Conservation (phyloP, 2,113 vertebrate species). For the Brachypteracias leptosomus region DNA sequence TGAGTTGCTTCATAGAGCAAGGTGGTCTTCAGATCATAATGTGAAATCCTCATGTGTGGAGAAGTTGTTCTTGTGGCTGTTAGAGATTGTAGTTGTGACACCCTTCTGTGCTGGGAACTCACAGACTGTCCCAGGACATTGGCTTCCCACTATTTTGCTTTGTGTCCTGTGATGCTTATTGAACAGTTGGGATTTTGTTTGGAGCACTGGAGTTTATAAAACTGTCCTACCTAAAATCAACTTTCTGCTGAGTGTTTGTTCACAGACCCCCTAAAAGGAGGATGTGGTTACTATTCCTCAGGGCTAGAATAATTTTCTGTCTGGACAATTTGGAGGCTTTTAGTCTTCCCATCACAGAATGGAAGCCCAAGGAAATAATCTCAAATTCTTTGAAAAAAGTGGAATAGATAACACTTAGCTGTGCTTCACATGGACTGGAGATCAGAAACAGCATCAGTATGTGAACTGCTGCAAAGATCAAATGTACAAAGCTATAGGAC, state of each 20-base stretch:
- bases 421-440: background rate
- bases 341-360: background rate
- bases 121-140: background rate
- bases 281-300: background rate
- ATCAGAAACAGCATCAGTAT: background rate
- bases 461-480: background rate
- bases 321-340: background rate
- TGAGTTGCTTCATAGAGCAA: background rate
- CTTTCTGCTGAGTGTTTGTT: background rate
- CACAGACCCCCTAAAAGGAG: background rate
- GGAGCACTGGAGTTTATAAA: background rate
- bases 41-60: background rate
- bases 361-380: background rate
- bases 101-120: background rate
- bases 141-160: background rate
- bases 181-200: background rate
- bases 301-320: background rate
- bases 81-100: background rate
- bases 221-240: background rate
- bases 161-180: background rate
- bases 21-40: background rate
- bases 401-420: background rate
- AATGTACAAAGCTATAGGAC: background rate
- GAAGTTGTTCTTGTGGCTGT: background rate
- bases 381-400: background rate